These are phyloP conservation scores for Lepus oiostolus DNA, from an alignment of 2,797 vertebrate species.

Conservation along the genomic window DNA sequence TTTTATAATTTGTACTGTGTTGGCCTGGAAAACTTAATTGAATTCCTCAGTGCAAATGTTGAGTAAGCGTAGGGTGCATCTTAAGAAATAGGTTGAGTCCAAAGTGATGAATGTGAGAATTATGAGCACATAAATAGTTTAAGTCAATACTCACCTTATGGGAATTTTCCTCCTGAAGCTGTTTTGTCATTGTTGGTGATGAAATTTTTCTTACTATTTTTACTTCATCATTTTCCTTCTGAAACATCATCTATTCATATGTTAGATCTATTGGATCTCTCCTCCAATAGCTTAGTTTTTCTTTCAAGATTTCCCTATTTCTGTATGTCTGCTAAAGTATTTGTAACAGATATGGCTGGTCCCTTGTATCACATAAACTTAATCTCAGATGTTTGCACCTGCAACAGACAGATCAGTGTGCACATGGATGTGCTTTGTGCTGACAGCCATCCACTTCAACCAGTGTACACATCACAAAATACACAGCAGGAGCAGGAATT, in stretches of 20 bases:
- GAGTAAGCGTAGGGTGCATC: not conserved
- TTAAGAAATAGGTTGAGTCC: not conserved
- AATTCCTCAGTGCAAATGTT: fast-evolving
- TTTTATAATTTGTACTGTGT: not conserved
- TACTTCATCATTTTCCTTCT: not conserved
- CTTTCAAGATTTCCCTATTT: not conserved
- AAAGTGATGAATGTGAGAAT: not conserved
- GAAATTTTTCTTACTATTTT: not conserved
- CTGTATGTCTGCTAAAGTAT: not conserved
- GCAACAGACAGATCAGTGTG: not conserved
- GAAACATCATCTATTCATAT: not conserved
- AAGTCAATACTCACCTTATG: not conserved
- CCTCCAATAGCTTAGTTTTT: not conserved
- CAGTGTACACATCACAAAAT: not conserved
- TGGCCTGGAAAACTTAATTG: not conserved
- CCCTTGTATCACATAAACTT: not conserved
- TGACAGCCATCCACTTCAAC: not conserved
- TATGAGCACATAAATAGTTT: not conserved
- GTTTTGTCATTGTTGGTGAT: not conserved
- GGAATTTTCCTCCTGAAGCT: not conserved
- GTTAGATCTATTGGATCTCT: not conserved
- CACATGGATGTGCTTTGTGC: not conserved
- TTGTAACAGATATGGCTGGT: not conserved
- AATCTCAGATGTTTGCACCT: not conserved
- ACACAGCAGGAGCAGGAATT: not conserved